Evolutionary conservation across 2,888 invertebrate species (phyloP).

Genomic region (Protophormia terraenovae): DNA sequence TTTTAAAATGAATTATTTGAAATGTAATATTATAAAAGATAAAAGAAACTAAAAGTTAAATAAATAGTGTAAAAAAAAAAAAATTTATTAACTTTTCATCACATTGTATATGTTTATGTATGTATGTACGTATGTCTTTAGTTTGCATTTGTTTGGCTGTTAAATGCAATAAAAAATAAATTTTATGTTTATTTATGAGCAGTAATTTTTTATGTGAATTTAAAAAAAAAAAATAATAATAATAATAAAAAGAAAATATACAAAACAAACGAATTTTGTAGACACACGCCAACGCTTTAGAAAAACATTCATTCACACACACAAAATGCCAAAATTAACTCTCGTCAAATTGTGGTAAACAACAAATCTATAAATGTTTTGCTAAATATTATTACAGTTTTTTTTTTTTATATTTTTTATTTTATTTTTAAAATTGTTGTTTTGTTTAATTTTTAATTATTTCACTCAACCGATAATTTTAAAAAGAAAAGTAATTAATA

Average conservation of each 20-base stretch:
- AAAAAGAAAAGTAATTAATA: conserved; percentile 11
- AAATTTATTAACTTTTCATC: neutral
- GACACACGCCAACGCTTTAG: conserved; percentile 42
- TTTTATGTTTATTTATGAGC: conserved; percentile 5
- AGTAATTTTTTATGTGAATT: conserved; percentile 3
- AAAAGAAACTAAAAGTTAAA: no score
- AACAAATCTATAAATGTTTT: conserved; percentile 9
- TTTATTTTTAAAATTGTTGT: no score
- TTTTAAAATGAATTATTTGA: no score
- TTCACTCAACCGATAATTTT: conserved; percentile 19
- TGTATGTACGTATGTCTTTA: neutral
- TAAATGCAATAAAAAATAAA: conserved; percentile 11
- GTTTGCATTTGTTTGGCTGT: no score
- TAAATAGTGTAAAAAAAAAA: no score
- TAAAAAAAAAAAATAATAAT: no score
- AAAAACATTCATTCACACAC: conserved; percentile 5
- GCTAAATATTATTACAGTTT: neutral
- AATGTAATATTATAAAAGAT: no score
- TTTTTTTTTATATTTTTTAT: neutral
- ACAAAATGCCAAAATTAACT: conserved; percentile 11
- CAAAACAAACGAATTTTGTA: conserved; percentile 21
- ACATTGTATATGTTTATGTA: no score
- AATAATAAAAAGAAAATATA: neutral
- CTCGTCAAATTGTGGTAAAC: conserved; percentile 3
- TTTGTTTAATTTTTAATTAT: conserved; percentile 42